Percentiles rank a stretch among this genome's conserved stretches.
Evolutionary conservation across 2,797 vertebrate species (phyloP).

Genomic region (Silurus aristotelis): DNA sequence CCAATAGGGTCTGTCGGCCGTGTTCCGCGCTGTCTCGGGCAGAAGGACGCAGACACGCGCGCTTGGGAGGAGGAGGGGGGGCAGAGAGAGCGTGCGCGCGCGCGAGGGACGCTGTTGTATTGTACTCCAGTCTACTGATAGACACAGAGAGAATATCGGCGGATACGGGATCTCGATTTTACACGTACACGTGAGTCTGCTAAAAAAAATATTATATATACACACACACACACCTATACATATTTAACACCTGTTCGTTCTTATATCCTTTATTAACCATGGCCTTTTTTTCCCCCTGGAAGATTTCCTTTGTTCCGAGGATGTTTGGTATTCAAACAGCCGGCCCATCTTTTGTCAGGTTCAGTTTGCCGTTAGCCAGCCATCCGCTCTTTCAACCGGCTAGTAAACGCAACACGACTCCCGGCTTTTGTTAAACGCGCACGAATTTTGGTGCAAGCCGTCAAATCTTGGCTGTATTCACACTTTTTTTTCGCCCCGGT

Average conservation of each 20-base stretch:
- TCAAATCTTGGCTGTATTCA: neutral
- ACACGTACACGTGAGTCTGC: slow-evolving; percentile 45
- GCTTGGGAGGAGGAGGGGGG: slow-evolving; percentile 42
- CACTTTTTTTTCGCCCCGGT: neutral
- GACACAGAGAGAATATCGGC: neutral
- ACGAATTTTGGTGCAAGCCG: neutral
- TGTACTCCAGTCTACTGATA: slow-evolving; percentile 46
- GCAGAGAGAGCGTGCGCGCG: slow-evolving; percentile 4
- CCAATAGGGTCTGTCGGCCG: slow-evolving; percentile 55
- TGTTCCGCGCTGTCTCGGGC: slow-evolving; percentile 44
- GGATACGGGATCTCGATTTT: no score
- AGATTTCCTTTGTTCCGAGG: slow-evolving; percentile 38
- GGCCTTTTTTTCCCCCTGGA: neutral
- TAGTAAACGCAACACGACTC: neutral
- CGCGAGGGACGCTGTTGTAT: slow-evolving; percentile 50
- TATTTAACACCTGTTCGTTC: neutral
- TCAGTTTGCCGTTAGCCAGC: slow-evolving; percentile 27
- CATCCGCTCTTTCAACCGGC: slow-evolving; percentile 10
- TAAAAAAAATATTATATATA: neutral
- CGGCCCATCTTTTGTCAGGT: slow-evolving; percentile 48
- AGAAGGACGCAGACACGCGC: slow-evolving; percentile 37
- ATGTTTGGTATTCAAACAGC: slow-evolving; percentile 43
- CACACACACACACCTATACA: no score
- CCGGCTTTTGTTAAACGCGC: neutral
- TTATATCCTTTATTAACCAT: neutral